Conservation (phyloP, 2,888 invertebrate species). For the Crematogaster levior region DNA sequence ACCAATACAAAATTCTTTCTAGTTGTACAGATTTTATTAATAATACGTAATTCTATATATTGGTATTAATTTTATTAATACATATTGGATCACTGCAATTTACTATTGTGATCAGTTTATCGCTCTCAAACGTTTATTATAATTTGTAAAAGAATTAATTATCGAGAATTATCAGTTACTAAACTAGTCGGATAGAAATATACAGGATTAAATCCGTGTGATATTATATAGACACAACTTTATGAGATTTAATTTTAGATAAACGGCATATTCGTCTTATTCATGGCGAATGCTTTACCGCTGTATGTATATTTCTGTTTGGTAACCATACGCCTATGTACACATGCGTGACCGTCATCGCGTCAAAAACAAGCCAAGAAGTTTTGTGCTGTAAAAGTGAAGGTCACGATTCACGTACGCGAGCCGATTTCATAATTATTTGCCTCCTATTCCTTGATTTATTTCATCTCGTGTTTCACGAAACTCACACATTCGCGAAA, state of each 20-base stretch:
- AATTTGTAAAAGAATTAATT: not conserved
- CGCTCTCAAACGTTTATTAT: not conserved
- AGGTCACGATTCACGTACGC: slow-evolving; percentile 46
- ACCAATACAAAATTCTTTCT: not conserved
- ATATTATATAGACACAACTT: not conserved
- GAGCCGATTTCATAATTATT: slow-evolving; percentile 46
- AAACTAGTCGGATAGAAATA: no score
- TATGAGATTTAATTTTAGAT: not conserved
- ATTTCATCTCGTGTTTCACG: not conserved
- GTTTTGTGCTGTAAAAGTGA: slow-evolving; percentile 42
- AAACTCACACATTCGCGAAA: not conserved
- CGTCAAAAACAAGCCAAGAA: slow-evolving; percentile 12
- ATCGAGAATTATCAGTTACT: not conserved
- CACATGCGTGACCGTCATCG: not conserved
- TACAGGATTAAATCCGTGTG: not conserved
- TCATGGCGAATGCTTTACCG: not conserved
- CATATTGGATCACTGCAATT: no score
- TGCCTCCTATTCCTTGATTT: not conserved
- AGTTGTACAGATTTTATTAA: not conserved
- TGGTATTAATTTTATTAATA: not conserved
- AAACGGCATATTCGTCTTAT: slow-evolving; percentile 8
- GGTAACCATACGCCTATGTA: not conserved
- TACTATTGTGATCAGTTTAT: not conserved
- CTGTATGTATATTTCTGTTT: slow-evolving; percentile 34
- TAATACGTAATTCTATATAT: not conserved